Base-by-base conservation (phyloP, 2,113 vertebrate species). In the Uropsilus gracilis region DNA sequence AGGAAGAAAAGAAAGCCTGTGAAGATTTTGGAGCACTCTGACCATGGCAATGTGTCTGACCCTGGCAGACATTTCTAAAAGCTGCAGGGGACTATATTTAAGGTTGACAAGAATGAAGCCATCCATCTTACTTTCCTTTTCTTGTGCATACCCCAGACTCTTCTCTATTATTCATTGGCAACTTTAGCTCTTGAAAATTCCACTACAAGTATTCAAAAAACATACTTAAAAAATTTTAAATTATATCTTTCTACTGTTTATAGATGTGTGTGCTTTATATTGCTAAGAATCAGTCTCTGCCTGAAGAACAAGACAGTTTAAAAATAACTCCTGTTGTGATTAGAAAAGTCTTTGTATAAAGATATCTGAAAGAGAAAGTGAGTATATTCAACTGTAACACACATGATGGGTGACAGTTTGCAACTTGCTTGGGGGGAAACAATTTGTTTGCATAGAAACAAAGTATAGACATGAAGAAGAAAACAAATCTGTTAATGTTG, bases 311-410 rank as follows among this genome's bases (percentile, higher is more conserved):
- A 91, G 66, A 66, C 39, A 61, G 71, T 82, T 96, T 96, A 93
- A 96, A 97, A 97, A 91, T 93, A 95, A 83, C 86, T 55, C 37
- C 24, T 69, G 63, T 69, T 93, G 75, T 89, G 94, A 95, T 95
- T 77, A 89, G 63, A 89, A 75, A 82, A 84, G 34, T 81, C 76
- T 94, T 88, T 75, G 34, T 93, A 50, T 87, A 84, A 64, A 66
- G 68, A 81, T 26, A 73, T 6, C 37, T 53, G 78, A 61, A 57
- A 86, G 69, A 69, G 44, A 18, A 1, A 0, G 2, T 34, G 22
- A 68, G 32, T 12, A 18, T 44, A 11, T 39, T 22, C 22, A 55
- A 61, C 53, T 89, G 34, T 18, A 37, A 34, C 46, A 63, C 46
- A 55, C 13, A 1, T 22, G 13, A 8, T 6, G 18, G 82, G 12